Base-by-base conservation (phyloP, 2,113 vertebrate genomes). In the Corythoichthys intestinalis region DNA sequence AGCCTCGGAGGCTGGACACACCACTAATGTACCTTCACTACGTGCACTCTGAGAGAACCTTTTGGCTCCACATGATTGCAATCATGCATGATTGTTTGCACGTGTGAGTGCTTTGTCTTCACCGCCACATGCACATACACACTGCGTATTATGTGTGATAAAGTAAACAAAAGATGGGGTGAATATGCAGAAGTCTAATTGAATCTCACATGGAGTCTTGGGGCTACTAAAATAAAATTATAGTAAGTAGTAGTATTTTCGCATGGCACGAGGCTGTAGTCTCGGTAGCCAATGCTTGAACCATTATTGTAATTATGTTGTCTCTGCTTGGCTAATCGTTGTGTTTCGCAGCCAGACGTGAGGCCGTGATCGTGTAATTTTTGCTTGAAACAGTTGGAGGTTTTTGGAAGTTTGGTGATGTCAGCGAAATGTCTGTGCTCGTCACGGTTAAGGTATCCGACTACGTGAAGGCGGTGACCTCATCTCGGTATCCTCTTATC, bases 21-120 rank as follows among this genome's bases (percentile, higher is more conserved):
- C 11, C 35, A 2, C 34, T 79, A 73, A 77, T 74, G 76, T 83
- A 67, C 72, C 75, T 71, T 68, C 76, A 87, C 56, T 37, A 6
- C 13, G 56, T 58, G 56, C 85, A 85, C 83, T 74, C 63, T 65
- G 62, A 13, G 60, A 50, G 70, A 80, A 73, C 66, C 63, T 71
- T 44, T 39, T 76, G 85, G 86, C 85, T 87, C 82, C 86, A 87
- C 73, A 76, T 90, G 85, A 86, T 74, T 84, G 78, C 83, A 88
- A 90, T 88, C 84, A 87, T 76, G 74, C 9, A 56, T 77, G 83
- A 88, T 87, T 84, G 86, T 82, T 86, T 84, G 80, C 88, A 87
- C 84, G 84, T 90, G 88, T 80, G 76, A 60, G 52, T 68, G 64
- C 37, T 14, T 34, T 15, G 34, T 47, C 3, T 12, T 20, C 12